These are phyloP conservation scores for Leptinotarsa haldemani DNA, from an alignment of 2,888 invertebrate genomes.

Conservation along the genomic window DNA sequence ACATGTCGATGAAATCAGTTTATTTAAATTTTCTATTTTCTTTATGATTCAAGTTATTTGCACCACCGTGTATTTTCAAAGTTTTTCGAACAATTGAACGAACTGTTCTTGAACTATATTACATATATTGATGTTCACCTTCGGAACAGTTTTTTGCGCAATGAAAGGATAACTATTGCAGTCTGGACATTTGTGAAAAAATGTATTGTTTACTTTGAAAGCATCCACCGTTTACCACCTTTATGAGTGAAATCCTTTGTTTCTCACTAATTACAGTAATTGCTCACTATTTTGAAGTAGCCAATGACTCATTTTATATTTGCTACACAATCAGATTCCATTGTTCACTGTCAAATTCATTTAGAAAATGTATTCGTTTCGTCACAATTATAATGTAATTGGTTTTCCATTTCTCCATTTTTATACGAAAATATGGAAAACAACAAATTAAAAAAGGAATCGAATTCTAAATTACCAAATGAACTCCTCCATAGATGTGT, in stretches of 20 bases:
- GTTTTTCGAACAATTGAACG: neutral
- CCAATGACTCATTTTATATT: conserved; percentile 1
- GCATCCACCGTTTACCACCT: neutral
- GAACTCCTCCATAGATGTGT: no score
- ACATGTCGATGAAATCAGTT: no score
- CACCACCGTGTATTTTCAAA: neutral
- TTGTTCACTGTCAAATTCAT: neutral
- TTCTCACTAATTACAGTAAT: neutral
- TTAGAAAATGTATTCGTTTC: no score
- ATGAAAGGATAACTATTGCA: neutral
- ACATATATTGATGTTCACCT: neutral
- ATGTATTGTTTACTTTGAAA: conserved; percentile 3
- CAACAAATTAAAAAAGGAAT: no score
- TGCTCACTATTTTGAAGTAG: neutral
- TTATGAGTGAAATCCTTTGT: neutral
- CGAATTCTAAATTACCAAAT: no score
- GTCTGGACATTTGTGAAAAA: conserved; percentile 1
- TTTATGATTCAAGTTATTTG: no score
- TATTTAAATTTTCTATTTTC: no score
- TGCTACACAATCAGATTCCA: neutral
- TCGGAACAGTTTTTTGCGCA: neutral
- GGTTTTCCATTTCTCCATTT: no score
- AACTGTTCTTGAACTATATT: neutral
- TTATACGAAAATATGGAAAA: no score
- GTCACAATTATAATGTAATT: no score